phyloP scores from a whole-genome alignment of 2,888 invertebrate genomes.

The Junonia oenone region DNA sequence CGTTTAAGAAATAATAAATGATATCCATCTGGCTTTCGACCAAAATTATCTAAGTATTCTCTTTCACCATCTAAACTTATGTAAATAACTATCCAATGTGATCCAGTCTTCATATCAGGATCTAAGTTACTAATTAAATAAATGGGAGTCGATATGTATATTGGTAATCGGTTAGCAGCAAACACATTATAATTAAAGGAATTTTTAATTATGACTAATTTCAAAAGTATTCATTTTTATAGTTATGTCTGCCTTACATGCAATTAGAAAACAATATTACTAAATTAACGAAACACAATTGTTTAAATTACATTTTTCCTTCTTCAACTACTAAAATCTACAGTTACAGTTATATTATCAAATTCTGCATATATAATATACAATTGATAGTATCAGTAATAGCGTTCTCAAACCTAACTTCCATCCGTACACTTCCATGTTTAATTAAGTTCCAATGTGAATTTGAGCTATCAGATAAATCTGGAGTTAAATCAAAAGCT shows the following conservation, averaged over 20 bases:
- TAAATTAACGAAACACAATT: no score
- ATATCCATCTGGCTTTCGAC: no score
- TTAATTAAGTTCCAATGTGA: constrained; percentile 32
- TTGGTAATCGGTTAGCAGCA: no score
- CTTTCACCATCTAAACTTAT: neutral
- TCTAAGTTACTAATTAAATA: no score
- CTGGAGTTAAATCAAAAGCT: constrained; percentile 31
- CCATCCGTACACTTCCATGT: constrained; percentile 30
- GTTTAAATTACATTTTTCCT: neutral
- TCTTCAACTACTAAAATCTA: constrained; percentile 21
- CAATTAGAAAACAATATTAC: neutral
- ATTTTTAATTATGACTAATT: neutral
- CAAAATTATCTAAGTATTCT: neutral
- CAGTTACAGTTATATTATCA: constrained; percentile 27
- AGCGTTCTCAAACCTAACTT: constrained; percentile 33
- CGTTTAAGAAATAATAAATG: neutral
- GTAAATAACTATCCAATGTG: neutral
- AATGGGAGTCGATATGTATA: no score
- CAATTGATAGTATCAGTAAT: constrained; percentile 30
- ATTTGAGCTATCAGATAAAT: constrained; percentile 27
- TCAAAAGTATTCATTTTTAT: neutral
- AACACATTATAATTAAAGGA: no score
- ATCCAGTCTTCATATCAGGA: neutral
- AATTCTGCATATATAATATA: constrained; percentile 32
- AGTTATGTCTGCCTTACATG: neutral